phyloP scores from a whole-genome alignment of 2,797 vertebrate genomes.

The Antennarius maculatus region DNA sequence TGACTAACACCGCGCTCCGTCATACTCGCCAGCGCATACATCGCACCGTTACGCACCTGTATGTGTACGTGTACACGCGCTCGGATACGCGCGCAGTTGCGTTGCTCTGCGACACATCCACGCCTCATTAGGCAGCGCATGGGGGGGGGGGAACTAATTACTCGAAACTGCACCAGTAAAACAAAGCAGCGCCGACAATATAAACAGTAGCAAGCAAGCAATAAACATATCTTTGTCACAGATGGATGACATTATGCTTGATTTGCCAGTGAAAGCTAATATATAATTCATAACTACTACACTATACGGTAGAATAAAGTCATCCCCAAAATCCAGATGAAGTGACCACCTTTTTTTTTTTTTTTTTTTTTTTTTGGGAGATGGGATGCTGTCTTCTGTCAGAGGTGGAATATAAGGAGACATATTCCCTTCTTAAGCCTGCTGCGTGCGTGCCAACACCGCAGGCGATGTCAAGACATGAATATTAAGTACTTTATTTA shows the following conservation, averaged over 20 bases:
- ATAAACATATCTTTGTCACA: slow-evolving; percentile 54
- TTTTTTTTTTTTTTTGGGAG: background rate
- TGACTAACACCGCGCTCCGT: slow-evolving; percentile 41
- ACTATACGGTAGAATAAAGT: slow-evolving; percentile 2
- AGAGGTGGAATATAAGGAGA: slow-evolving; percentile 24
- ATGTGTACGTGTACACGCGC: slow-evolving; percentile 16
- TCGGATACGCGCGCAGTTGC: slow-evolving; percentile 34
- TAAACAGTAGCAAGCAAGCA: slow-evolving; percentile 55
- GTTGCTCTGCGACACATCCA: slow-evolving; percentile 69
- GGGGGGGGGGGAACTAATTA: slow-evolving; percentile 79
- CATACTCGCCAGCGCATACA: slow-evolving; percentile 55
- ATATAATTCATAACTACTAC: slow-evolving; percentile 22
- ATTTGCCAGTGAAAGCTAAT: slow-evolving; percentile 37
- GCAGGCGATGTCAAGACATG: slow-evolving; percentile 15
- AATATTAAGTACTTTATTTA: slow-evolving; percentile 45
- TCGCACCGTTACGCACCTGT: slow-evolving; percentile 1
- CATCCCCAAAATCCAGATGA: slow-evolving; percentile 7
- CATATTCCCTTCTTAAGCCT: slow-evolving; percentile 1
- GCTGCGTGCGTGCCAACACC: slow-evolving; percentile 17
- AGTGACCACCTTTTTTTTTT: slow-evolving; percentile 11
- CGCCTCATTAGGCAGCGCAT: slow-evolving; percentile 78
- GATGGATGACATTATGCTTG: slow-evolving; percentile 36
- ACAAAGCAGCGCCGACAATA: slow-evolving; percentile 65
- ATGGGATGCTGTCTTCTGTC: slow-evolving; percentile 16
- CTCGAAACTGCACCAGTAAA: slow-evolving; percentile 69